Conservation (phyloP, 1,140 invertebrate species). For the Drosophila albomicans region DNA sequence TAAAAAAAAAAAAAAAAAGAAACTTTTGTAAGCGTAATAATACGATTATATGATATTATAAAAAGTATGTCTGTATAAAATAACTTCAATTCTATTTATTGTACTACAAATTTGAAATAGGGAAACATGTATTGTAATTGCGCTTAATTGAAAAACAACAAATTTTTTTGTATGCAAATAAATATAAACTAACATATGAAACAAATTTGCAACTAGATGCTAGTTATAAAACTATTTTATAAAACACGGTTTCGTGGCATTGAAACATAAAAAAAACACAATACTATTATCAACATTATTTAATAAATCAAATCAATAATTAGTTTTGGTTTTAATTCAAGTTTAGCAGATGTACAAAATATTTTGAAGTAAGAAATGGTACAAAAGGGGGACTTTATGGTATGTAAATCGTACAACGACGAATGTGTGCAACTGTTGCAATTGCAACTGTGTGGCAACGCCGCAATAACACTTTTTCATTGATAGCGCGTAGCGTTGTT, state of each 20-base stretch:
- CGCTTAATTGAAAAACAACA: conserved; percentile 33
- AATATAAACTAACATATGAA: conserved; percentile 18
- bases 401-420: neutral
- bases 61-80: conserved; percentile 45
- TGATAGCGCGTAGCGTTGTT: conserved; percentile 24
- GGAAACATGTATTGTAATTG: conserved; percentile 23
- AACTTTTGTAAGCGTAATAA: conserved; percentile 27
- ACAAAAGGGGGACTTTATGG: neutral
- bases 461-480: neutral
- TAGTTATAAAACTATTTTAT: conserved; percentile 48
- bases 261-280: neutral
- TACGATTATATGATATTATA: conserved; percentile 36
- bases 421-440: neutral
- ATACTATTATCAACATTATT: conserved; percentile 2
- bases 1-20: neutral
- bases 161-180: conserved; percentile 27
- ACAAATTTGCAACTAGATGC: conserved; percentile 32
- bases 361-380: too few species aligned
- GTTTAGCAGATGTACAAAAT: neutral
- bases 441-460: conserved; percentile 29
- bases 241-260: conserved; percentile 19
- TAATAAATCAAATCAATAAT: neutral
- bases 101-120: conserved; percentile 30
- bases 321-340: neutral
- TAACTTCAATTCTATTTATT: conserved; percentile 51